Conservation (phyloP, 2,888 invertebrate genomes). For the Gisinianus flammeolus region DNA sequence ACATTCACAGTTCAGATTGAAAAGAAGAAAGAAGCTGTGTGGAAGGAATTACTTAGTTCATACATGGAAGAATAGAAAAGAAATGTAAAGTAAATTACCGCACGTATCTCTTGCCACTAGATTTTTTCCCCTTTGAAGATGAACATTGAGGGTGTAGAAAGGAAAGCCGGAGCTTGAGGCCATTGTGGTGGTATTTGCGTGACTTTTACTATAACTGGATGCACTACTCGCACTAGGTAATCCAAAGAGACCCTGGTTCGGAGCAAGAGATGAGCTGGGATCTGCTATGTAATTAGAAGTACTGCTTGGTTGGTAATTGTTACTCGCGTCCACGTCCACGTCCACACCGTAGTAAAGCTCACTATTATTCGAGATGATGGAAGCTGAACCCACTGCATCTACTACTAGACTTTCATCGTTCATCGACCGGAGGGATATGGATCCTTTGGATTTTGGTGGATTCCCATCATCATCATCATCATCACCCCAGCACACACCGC, state of each 20-base stretch:
- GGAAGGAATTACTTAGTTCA: not conserved
- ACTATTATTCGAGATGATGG: slow-evolving; percentile 53
- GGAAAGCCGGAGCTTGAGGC: slow-evolving; percentile 65
- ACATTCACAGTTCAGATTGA: not conserved
- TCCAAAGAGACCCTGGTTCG: slow-evolving; percentile 16
- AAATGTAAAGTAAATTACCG: slow-evolving; percentile 68
- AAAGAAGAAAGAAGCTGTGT: not conserved
- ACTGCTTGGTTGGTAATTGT: slow-evolving; percentile 35
- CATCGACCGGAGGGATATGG: slow-evolving; percentile 45
- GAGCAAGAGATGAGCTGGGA: not conserved
- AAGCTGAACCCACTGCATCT: slow-evolving; percentile 43
- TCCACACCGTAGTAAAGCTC: slow-evolving; percentile 35
- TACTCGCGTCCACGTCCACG: slow-evolving; percentile 20
- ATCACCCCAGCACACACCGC: not conserved
- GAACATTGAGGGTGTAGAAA: slow-evolving; percentile 89
- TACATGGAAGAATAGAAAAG: not conserved
- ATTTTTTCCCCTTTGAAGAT: slow-evolving; percentile 85
- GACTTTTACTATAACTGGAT: slow-evolving; percentile 1
- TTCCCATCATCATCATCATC: not conserved
- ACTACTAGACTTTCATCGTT: slow-evolving; percentile 42
- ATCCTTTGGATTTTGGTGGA: too few relatives aligned
- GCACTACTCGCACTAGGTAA: not conserved
- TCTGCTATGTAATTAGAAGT: slow-evolving; percentile 31
- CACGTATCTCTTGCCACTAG: slow-evolving; percentile 93
- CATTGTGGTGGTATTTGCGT: slow-evolving; percentile 12